Percentiles rank a stretch among this genome's conserved stretches.
phyloP scores from a whole-genome alignment of 2,113 vertebrate species.

The Hassar affinis region DNA sequence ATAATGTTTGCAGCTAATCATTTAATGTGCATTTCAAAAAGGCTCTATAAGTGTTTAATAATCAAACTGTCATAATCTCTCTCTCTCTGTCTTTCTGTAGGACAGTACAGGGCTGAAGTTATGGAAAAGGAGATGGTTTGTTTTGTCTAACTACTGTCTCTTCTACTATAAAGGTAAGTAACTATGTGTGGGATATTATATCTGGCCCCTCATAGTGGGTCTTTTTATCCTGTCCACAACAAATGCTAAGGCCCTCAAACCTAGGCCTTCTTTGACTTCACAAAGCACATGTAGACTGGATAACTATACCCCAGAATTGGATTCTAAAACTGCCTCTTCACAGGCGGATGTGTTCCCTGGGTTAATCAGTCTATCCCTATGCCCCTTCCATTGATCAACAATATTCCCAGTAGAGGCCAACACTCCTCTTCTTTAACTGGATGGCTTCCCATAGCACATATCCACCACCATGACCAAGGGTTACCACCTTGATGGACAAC shows the following conservation, averaged over 20 bases:
- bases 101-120: conserved; percentile 86
- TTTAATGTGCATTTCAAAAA: background rate
- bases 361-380: no score
- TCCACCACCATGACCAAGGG: background rate
- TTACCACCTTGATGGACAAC: background rate
- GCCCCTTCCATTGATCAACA: no score
- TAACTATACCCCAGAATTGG: no score
- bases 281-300: no score
- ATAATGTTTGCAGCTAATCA: background rate
- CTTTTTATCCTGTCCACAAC: background rate
- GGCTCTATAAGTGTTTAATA: background rate
- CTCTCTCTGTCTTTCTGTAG: conserved; percentile 59
- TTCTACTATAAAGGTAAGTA: conserved; percentile 80
- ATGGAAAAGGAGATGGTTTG: conserved; percentile 92
- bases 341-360: no score
- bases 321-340: no score
- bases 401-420: no score
- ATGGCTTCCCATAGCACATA: background rate
- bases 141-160: conserved; percentile 86
- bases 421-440: background rate
- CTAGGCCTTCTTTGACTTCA: no score
- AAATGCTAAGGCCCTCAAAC: no score
- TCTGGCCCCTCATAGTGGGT: background rate
- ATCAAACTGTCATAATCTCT: background rate
- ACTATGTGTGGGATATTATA: background rate